phyloP scores from a whole-genome alignment of 1,140 invertebrate genomes.

The Panagrolaimus sp. region DNA sequence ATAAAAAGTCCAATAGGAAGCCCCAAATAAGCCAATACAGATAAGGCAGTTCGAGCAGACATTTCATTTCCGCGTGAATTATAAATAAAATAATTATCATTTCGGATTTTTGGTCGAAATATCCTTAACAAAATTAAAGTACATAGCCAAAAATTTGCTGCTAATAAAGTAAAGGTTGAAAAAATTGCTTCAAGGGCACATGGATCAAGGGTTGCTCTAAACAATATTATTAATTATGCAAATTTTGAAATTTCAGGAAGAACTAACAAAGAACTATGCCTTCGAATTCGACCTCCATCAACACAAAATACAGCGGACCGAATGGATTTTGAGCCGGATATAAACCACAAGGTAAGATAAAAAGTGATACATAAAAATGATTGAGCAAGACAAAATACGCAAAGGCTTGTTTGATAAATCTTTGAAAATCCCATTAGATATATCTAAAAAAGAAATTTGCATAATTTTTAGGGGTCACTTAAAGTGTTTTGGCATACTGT shows the following conservation, averaged over 20 bases:
- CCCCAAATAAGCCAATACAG: neutral
- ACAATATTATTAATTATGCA: neutral
- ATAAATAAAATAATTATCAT: slow-evolving; percentile 3
- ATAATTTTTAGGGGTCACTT: too few species aligned
- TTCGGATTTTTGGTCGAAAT: neutral
- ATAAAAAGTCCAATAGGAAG: neutral
- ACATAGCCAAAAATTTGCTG: neutral
- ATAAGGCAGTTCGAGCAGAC: neutral
- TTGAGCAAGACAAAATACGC: slow-evolving; percentile 4
- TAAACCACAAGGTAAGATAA: neutral
- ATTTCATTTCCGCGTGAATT: slow-evolving; percentile 10
- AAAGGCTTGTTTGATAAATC: neutral
- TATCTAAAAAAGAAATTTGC: slow-evolving; percentile 3
- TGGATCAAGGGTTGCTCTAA: neutral
- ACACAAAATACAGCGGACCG: neutral
- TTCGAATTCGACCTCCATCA: slow-evolving; percentile 3
- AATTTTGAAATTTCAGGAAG: too few species aligned
- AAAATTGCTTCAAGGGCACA: slow-evolving; percentile 6
- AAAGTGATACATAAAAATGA: slow-evolving; percentile 1
- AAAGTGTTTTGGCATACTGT: too few species aligned
- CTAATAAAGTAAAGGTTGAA: neutral
- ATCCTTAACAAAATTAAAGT: neutral
- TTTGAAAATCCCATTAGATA: slow-evolving; percentile 11
- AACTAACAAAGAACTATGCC: too few species aligned
- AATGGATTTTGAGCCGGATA: neutral